Evolutionary conservation across 2,888 invertebrate species (phyloP), one percentile per base, ranked within the genome.

Genomic region (Aporophyla nigra): DNA sequence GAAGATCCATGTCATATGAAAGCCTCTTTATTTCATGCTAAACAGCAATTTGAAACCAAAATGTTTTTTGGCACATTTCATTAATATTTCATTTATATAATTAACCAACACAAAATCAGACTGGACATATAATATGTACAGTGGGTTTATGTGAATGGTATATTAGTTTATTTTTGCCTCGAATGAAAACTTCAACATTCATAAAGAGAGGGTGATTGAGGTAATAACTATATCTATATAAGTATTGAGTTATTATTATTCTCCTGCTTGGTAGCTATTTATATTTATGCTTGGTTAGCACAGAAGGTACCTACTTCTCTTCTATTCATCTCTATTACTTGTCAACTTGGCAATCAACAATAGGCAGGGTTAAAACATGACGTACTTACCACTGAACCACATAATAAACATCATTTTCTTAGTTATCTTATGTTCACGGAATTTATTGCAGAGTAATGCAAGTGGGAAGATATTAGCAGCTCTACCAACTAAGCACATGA

Each of bases 341-440:
- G 12, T 46, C 27, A n/a, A 33, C 27, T 27, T 16, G n/a, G 7
- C 10, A 27, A 27, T 46, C 1, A 27, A 51, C 14, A 2, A 21
- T 3, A 27, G 5, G 10, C n/a, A 33, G 5, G 3, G 1, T 16
- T 24, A 43, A 62, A 12, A 72, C 27, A 72, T 6, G n/a, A n/a
- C n/a, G 27, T 43, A 72, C 98, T 94, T 93, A 98, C 98, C 98
- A 93, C 99, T 99, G 93, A 99, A 99, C 99, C 99, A 99, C 99
- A 99, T 99, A 79, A 99, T 99, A 91, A 99, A 99, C 98, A 99
- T 99, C 99, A 99, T 99, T 95, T 99, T 99, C 93, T 98, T 98
- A 0, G 99, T 99, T 77, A 99, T 99, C 95, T 99, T 99, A 95
- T 99, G 99, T 92, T 99, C 99, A 24, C 99, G 97, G 94, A 99